These are phyloP conservation scores for Borostomias antarcticus DNA, from an alignment of 2,797 vertebrate genomes.

Conservation along the genomic window DNA sequence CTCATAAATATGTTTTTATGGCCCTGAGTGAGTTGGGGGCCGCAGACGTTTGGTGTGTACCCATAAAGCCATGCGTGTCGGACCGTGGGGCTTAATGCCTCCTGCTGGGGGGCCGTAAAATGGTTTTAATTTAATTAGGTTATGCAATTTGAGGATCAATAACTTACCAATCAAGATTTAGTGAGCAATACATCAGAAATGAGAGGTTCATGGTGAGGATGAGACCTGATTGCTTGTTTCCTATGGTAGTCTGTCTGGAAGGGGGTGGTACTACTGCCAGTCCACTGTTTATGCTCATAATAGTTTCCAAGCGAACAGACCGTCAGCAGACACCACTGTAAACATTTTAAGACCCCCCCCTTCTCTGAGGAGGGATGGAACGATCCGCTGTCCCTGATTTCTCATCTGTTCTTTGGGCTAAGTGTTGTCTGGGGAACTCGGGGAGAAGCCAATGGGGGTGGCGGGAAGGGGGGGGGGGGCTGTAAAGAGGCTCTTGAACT, in stretches of 20 bases:
- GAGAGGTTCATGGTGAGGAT: constrained; percentile 46
- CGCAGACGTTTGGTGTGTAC: constrained; percentile 63
- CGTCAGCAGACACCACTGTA: constrained; percentile 59
- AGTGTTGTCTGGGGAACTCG: constrained; percentile 73
- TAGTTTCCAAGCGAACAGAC: constrained; percentile 57
- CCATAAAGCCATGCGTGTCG: constrained; percentile 67
- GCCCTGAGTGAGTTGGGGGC: constrained; percentile 65
- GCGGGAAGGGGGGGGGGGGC: constrained; percentile 52
- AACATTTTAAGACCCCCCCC: constrained; percentile 51
- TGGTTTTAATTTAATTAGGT: constrained; percentile 76
- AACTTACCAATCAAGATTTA: constrained; percentile 59
- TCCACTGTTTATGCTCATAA: constrained; percentile 45
- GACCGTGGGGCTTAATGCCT: constrained; percentile 59
- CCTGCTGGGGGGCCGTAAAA: constrained; percentile 65
- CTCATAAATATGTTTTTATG: constrained; percentile 82
- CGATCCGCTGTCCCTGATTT: constrained; percentile 66
- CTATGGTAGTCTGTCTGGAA: constrained; percentile 29
- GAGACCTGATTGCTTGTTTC: constrained; percentile 45
- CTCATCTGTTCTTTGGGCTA: constrained; percentile 70
- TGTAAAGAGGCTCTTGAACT: constrained; percentile 74
- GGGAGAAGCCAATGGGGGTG: constrained; percentile 63
- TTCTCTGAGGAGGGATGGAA: constrained; percentile 56
- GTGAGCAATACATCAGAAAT: constrained; percentile 42
- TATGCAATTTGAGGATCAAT: constrained; percentile 68
- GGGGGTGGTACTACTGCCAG: constrained; percentile 30